phyloP scores from a whole-genome alignment of 30 jellyfish, hydroid and myxozoan genomes.

The Morbakka virulenta region DNA sequence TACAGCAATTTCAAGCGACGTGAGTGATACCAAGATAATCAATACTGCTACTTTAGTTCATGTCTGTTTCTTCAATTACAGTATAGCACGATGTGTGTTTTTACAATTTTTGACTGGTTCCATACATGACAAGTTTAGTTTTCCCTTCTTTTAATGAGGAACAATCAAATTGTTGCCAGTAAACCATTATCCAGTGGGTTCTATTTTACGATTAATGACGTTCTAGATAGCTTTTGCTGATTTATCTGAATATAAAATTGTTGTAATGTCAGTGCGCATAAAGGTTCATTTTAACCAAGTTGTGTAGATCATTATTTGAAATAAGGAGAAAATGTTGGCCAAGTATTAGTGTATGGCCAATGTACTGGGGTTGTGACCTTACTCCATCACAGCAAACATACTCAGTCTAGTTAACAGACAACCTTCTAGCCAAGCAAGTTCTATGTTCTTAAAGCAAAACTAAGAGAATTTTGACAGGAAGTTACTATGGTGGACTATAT shows the following conservation, averaged over 20 bases:
- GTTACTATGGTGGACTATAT: conserved; percentile 31
- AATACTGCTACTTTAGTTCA: too few relatives aligned
- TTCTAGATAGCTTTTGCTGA: conserved; percentile 27
- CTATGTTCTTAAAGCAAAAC: conserved; percentile 32
- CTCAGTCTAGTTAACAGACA: conserved; percentile 38
- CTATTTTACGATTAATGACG: conserved; percentile 12
- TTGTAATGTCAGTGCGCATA: too few relatives aligned
- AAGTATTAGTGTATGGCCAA: conserved; percentile 39
- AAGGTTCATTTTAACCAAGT: conserved; percentile 27
- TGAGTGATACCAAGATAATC: too few relatives aligned
- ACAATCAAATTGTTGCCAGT: conserved; percentile 26
- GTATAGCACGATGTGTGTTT: conserved; percentile 8
- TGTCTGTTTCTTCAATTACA: conserved; percentile 15
- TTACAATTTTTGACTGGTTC: conserved; percentile 37
- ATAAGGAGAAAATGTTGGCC: conserved; percentile 19
- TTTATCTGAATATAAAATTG: conserved; percentile 35
- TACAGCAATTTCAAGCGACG: too few relatives aligned
- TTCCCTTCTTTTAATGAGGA: not conserved
- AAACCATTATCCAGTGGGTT: conserved; percentile 32
- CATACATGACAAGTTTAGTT: too few relatives aligned
- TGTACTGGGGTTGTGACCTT: conserved; percentile 33
- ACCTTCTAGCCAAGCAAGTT: too few relatives aligned
- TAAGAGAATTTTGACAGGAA: conserved; percentile 26
- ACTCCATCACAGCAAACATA: conserved; percentile 50
- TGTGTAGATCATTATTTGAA: conserved; percentile 5